Conservation (phyloP, 23 tunicate genomes). For the Halocynthia aurantium region DNA sequence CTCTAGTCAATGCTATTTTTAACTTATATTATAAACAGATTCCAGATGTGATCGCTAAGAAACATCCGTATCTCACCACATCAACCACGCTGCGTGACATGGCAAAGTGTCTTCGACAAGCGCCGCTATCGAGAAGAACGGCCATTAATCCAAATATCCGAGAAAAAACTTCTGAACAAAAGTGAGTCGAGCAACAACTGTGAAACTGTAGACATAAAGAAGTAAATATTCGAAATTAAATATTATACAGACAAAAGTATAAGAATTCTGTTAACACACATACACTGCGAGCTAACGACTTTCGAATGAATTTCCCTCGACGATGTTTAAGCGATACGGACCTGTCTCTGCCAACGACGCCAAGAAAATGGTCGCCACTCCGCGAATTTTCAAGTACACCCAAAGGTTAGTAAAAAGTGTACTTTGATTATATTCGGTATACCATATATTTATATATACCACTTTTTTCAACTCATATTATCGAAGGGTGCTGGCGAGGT, state of each 20-base stretch:
- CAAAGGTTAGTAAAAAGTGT: too few relatives aligned
- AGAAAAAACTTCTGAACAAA: not conserved
- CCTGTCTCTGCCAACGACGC: slow-evolving; percentile 32
- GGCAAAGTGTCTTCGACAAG: slow-evolving; percentile 81
- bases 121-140: slow-evolving; percentile 1
- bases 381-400: too few relatives aligned
- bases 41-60: slow-evolving; percentile 45
- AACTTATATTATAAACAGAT: slow-evolving; percentile 18
- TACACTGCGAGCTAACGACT: too few relatives aligned
- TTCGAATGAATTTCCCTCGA: not conserved
- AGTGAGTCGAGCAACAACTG: not conserved
- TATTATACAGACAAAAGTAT: too few relatives aligned
- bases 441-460: too few relatives aligned
- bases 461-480: not conserved
- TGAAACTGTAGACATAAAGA: not conserved
- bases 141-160: not conserved
- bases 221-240: not conserved
- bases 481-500: not conserved
- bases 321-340: slow-evolving; percentile 71
- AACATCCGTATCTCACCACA: slow-evolving; percentile 66
- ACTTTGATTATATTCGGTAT: too few relatives aligned
- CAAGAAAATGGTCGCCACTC: too few relatives aligned
- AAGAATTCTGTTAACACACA: too few relatives aligned
- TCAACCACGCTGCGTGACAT: slow-evolving; percentile 67
- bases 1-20: not conserved